These are phyloP conservation scores for Pemphigus obesinymphae DNA, from an alignment of 1,140 invertebrate species.

Conservation along the genomic window DNA sequence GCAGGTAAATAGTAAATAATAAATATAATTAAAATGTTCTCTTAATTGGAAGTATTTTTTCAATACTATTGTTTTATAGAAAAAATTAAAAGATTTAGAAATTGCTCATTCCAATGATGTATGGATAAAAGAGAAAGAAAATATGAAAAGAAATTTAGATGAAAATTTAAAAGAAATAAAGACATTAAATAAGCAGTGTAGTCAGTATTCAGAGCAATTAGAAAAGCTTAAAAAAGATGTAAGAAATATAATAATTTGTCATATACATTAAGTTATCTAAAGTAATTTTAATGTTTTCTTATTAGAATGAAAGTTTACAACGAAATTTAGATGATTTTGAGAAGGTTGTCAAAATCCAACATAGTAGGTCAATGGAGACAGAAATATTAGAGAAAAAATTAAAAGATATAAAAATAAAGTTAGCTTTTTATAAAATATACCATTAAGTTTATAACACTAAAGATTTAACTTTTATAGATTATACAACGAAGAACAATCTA, in stretches of 20 bases:
- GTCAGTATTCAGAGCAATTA: constrained; percentile 65
- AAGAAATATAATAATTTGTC: constrained; percentile 47
- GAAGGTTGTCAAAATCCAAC: constrained; percentile 74
- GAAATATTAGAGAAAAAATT: constrained; percentile 70
- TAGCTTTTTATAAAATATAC: constrained; percentile 44
- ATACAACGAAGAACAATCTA: constrained; percentile 69
- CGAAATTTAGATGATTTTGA: constrained; percentile 81
- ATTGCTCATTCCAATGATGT: constrained; percentile 52
- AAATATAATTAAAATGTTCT: not conserved
- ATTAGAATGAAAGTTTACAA: constrained; percentile 71
- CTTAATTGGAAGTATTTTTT: not conserved
- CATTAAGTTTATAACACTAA: not conserved
- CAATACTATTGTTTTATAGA: constrained; percentile 52
- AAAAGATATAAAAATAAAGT: constrained; percentile 63
- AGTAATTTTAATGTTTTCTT: constrained; percentile 42
- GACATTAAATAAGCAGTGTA: constrained; percentile 66
- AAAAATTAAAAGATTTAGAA: constrained; percentile 63
- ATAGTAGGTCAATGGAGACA: constrained; percentile 69
- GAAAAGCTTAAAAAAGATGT: constrained; percentile 62
- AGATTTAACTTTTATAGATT: constrained; percentile 54
- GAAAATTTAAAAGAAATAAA: constrained; percentile 72
- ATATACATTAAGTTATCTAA: not conserved
- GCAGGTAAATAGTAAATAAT: constrained; percentile 58
- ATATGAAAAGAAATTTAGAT: constrained; percentile 64
- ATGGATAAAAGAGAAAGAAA: constrained; percentile 61